Evolutionary conservation across 2,113 vertebrate genomes (phyloP).

Genomic region (Azemiops feae): DNA sequence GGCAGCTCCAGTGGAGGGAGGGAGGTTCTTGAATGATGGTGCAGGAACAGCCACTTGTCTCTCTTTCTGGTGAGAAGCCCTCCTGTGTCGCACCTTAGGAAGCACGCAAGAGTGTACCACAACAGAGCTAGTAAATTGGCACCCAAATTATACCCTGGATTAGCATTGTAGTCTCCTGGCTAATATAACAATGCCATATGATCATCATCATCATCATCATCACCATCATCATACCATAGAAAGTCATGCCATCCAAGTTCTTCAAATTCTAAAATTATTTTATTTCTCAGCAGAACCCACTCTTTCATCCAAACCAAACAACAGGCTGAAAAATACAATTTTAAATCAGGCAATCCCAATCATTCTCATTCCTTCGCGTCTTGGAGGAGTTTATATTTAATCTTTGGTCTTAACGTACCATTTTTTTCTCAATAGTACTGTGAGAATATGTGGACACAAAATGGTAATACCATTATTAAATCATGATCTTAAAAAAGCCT

Average conservation of each 20-base stretch:
- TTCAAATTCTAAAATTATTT: background rate
- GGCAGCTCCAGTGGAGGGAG: background rate
- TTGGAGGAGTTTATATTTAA: background rate
- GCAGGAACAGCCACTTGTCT: background rate
- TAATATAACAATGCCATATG: too few species aligned
- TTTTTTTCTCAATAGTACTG: background rate
- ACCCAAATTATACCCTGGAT: too few species aligned
- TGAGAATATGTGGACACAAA: background rate
- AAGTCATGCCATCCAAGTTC: background rate
- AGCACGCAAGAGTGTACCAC: too few species aligned
- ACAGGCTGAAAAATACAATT: background rate
- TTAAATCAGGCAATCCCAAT: background rate
- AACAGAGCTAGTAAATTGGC: too few species aligned
- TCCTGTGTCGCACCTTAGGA: background rate
- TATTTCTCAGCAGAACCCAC: background rate
- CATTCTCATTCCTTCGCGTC: background rate
- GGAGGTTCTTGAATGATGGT: background rate
- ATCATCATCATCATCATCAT: too few species aligned
- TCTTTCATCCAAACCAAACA: background rate
- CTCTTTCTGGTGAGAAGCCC: background rate
- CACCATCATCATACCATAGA: background rate
- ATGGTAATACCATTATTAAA: background rate
- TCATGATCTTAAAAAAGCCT: conserved; percentile 2
- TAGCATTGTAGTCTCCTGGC: too few species aligned
- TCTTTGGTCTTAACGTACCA: background rate